Percentiles rank a stretch among this genome's conserved stretches.
Evolutionary conservation across 2,888 invertebrate species (phyloP).

Genomic region (Philaethria dido): DNA sequence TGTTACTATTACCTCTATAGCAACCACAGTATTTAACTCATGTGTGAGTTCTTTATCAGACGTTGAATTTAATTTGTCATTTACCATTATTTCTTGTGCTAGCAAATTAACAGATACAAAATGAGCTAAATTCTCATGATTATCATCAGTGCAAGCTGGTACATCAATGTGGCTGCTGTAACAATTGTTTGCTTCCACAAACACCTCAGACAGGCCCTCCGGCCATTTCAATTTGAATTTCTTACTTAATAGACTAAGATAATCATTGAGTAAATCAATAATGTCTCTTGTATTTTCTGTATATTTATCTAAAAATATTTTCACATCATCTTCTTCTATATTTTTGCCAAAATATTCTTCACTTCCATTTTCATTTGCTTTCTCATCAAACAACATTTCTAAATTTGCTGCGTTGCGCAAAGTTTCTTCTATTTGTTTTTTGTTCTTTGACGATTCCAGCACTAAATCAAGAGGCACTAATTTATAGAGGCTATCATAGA

Average conservation of each 20-base stretch:
- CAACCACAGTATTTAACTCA: conserved; percentile 65
- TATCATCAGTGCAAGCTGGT: conserved; percentile 67
- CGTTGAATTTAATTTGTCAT: conserved; percentile 61
- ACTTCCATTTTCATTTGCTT: conserved; percentile 55
- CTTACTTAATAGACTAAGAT: conserved; percentile 80
- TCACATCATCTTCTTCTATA: conserved; percentile 86
- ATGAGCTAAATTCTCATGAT: conserved; percentile 63
- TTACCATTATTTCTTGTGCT: conserved; percentile 71
- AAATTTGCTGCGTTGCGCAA: conserved; percentile 86
- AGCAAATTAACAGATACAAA: conserved; percentile 69
- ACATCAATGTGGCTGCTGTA: conserved; percentile 75
- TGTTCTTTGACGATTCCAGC: conserved; percentile 70
- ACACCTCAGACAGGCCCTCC: conserved; percentile 81
- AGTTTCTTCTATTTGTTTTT: conserved; percentile 75
- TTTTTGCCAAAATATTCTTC: conserved; percentile 86
- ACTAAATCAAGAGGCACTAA: conserved; percentile 86
- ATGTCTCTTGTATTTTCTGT: conserved; percentile 83
- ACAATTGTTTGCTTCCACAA: conserved; percentile 84
- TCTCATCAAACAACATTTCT: conserved; percentile 84
- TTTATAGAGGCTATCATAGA: conserved; percentile 87
- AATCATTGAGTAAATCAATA: conserved; percentile 85
- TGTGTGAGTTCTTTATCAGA: conserved; percentile 55
- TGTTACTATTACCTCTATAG: conserved; percentile 66
- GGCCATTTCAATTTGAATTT: conserved; percentile 88
- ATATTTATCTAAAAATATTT: conserved; percentile 84